Evolutionary conservation across 2,888 invertebrate genomes (phyloP), one percentile per base, ranked within the genome.

Genomic region (Drosophila borealis): DNA sequence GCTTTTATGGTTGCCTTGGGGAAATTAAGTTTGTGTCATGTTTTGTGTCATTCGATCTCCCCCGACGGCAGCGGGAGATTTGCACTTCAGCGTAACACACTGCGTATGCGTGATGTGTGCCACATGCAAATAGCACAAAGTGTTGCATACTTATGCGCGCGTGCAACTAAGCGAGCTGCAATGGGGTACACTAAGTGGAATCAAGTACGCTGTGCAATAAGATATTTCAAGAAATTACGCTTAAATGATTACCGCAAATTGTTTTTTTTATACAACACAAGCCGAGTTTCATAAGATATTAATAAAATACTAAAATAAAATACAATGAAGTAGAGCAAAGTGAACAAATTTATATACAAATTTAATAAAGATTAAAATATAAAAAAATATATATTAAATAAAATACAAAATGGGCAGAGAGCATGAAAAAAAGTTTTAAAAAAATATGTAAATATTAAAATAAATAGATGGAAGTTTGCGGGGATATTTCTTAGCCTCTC

Each of bases 21-120:
- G 89, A 85, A 85, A 88, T 85, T 88, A 87, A 87, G 89, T 80
- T 84, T 78, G 84, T 86, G 84, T 88, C 84, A 84, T 88, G 84
- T 88, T 81, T 70, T 74, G 74, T 71, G 89, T 80, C 89, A 83
- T 74, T 55, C 75, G 62, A 71, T 69, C 65, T 54, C 63, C 77
- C 78, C 48, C 41, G 62, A 61, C 57, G 56, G 10, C 45, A 56
- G 21, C 14, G 17, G 34, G 19, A 60, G 59, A 72, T 72, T 72
- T 65, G 60, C 73, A 72, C 72, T 65, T 55, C 39, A 60, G 48
- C 39, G 45, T 60, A 29, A 51, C 61, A 75, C 83, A 59, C 60
- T 55, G 84, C 84, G 87, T 86, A 74, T 83, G 84, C 67, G 78
- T 77, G 74, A 57, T 74, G 60, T 61, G 71, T 45, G 56, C 41